A percentile compares a stretch with the other conserved stretches of the same genome.
These are phyloP conservation scores for Lepidurus apus DNA, from an alignment of 1,140 invertebrate genomes.

Conservation along the genomic window DNA sequence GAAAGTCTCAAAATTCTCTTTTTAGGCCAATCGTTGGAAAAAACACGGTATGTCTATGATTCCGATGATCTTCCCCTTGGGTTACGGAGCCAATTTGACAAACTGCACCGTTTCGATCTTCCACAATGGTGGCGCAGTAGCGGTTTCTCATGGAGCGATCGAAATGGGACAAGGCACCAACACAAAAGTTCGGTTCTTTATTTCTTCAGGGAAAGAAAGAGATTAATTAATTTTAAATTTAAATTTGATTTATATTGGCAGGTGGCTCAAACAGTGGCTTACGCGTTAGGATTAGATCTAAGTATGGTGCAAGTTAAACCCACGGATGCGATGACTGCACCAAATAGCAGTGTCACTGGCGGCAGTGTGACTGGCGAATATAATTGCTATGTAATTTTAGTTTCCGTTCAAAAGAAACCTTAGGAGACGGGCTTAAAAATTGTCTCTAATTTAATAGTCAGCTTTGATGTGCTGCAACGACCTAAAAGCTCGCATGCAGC, in stretches of 20 bases:
- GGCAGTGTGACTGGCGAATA: slow-evolving; percentile 67
- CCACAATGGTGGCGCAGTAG: slow-evolving; percentile 67
- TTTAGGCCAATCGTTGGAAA: slow-evolving; percentile 64
- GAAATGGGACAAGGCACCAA: slow-evolving; percentile 83
- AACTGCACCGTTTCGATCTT: slow-evolving; percentile 64
- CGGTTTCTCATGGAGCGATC: slow-evolving; percentile 67
- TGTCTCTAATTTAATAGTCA: slow-evolving; percentile 47
- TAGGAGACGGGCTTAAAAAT: not conserved
- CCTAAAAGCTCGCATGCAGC: slow-evolving; percentile 57
- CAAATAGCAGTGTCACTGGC: slow-evolving; percentile 60
- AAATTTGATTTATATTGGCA: slow-evolving; percentile 41
- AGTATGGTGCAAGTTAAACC: slow-evolving; percentile 63
- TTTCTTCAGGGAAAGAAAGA: not conserved
- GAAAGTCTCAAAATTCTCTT: slow-evolving; percentile 23
- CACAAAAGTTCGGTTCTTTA: slow-evolving; percentile 52
- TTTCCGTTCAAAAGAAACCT: slow-evolving; percentile 34
- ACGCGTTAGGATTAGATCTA: slow-evolving; percentile 64
- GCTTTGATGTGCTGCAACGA: slow-evolving; percentile 61
- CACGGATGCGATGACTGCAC: slow-evolving; percentile 52
- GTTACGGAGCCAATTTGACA: slow-evolving; percentile 45
- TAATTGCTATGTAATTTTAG: slow-evolving; percentile 57
- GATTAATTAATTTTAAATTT: slow-evolving; percentile 8
- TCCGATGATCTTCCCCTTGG: slow-evolving; percentile 60
- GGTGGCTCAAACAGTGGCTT: slow-evolving; percentile 71
- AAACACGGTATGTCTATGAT: slow-evolving; percentile 64